Percentiles rank a stretch among this genome's conserved stretches.
These are phyloP conservation scores for Chaitophorus viminalis DNA, from an alignment of 2,888 invertebrate genomes.

Conservation along the genomic window DNA sequence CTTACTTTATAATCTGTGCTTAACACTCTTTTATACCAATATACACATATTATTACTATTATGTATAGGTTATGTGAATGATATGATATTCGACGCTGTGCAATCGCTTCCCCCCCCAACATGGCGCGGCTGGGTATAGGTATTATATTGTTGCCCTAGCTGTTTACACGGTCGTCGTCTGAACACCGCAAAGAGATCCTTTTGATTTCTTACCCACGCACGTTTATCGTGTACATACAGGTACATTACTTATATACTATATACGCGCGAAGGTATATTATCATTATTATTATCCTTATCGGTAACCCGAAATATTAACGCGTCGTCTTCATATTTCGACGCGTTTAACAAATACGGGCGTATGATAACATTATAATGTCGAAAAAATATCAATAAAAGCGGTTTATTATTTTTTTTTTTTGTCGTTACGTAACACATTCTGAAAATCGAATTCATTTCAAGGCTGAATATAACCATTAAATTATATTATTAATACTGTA, in stretches of 20 bases:
- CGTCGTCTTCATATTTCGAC: background rate
- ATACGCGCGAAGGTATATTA: background rate
- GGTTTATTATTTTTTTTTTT: background rate
- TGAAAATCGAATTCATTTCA: constrained; percentile 22
- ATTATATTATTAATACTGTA: background rate
- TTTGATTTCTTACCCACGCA: constrained; percentile 7
- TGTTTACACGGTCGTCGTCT: constrained; percentile 26
- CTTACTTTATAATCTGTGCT: too few relatives aligned
- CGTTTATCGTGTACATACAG: background rate
- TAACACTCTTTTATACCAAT: too few relatives aligned
- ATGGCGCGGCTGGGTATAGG: background rate
- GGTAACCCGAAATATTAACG: background rate
- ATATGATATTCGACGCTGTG: constrained; percentile 23
- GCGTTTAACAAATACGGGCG: background rate
- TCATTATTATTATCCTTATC: constrained; percentile 15
- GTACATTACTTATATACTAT: background rate
- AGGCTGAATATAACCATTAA: constrained; percentile 15
- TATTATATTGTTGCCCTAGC: background rate
- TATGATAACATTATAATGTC: background rate
- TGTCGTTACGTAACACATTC: background rate
- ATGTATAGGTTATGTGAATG: background rate
- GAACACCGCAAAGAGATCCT: background rate
- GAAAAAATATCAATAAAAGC: constrained; percentile 8
- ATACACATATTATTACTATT: background rate
- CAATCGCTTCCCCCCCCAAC: background rate